phyloP scores from a whole-genome alignment of 2,113 vertebrate species.

The Saiga tatarica region DNA sequence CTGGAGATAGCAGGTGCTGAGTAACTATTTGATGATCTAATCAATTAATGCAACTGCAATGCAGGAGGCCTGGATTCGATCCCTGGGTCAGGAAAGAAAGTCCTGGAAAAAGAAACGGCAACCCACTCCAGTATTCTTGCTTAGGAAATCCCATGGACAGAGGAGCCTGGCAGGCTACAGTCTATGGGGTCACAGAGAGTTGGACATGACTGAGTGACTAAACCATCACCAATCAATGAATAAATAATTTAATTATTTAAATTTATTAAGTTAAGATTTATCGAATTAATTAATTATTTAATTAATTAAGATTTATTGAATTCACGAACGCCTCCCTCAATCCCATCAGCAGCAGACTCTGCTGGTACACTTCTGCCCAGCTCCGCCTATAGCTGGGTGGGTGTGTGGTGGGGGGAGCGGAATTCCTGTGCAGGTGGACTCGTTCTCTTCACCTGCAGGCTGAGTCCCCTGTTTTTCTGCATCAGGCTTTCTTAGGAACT shows the following conservation, averaged over 20 bases:
- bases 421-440: rapidly evolving
- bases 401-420: not conserved
- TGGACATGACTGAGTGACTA: not conserved
- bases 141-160: not conserved
- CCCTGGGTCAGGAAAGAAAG: not conserved
- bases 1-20: not conserved
- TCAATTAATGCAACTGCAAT: not conserved
- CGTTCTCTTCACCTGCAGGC: rapidly evolving
- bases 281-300: not conserved
- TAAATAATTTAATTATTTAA: not conserved
- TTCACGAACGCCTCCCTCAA: not conserved
- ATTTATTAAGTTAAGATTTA: not conserved
- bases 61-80: not conserved
- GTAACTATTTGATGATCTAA: not conserved
- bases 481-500: not conserved
- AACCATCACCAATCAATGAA: not conserved
- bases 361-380: rapidly evolving
- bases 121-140: not conserved
- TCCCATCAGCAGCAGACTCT: not conserved
- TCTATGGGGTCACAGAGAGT: not conserved
- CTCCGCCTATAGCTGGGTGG: not conserved
- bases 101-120: not conserved
- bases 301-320: not conserved
- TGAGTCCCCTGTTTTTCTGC: not conserved
- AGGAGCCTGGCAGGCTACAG: not conserved